Evolutionary conservation across 2,888 invertebrate species (phyloP).

Genomic region (Lucinisca nassula): DNA sequence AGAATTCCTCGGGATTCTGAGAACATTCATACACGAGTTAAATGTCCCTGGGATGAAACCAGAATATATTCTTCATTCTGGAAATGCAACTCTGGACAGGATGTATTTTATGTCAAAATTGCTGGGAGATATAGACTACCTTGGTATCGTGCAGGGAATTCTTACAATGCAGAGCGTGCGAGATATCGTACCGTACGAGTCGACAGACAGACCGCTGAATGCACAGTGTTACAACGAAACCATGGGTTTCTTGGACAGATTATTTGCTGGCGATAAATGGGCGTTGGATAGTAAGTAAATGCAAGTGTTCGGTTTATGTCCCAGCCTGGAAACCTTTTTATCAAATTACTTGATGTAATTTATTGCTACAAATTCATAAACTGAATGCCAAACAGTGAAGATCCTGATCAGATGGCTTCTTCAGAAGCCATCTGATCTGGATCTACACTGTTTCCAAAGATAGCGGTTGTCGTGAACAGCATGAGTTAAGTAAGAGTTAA

Average conservation of each 20-base stretch:
- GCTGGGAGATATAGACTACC: slow-evolving; percentile 35
- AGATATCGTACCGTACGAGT: slow-evolving; percentile 54
- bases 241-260: slow-evolving; percentile 64
- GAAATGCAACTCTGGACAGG: background rate
- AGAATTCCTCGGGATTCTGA: slow-evolving; percentile 21
- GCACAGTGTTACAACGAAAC: slow-evolving; percentile 68
- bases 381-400: no score
- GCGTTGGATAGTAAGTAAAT: slow-evolving; percentile 71
- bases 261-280: slow-evolving; percentile 63
- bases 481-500: no score
- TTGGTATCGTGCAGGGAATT: slow-evolving; percentile 22
- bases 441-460: no score
- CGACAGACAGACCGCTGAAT: slow-evolving; percentile 41
- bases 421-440: no score
- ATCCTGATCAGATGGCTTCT: no score
- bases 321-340: no score
- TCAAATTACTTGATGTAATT: no score
- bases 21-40: slow-evolving; percentile 29
- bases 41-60: slow-evolving; percentile 7
- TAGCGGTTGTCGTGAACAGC: no score
- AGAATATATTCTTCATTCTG: background rate
- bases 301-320: no score
- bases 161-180: slow-evolving; percentile 18
- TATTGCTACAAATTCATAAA: no score
- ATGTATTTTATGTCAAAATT: slow-evolving; percentile 30